A percentile compares a stretch with the other conserved stretches of the same genome.
Conservation (phyloP, 2,113 vertebrate species). For the Crotalus helleri region DNA sequence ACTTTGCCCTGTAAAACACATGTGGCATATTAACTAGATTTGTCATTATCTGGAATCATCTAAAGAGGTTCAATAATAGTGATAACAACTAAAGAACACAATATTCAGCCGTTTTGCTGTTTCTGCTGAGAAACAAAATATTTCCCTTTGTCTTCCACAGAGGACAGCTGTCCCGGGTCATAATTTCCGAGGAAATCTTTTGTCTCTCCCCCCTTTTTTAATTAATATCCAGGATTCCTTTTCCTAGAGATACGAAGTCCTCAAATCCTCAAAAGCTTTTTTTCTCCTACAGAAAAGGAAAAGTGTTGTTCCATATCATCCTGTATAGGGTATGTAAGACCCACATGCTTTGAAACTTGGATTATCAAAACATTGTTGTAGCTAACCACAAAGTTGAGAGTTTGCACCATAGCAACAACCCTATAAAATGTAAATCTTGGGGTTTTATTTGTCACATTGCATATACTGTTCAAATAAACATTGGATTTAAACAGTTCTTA, state of each 20-base stretch:
- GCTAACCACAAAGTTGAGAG: background rate
- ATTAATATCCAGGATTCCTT: background rate
- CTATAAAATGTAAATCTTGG: background rate
- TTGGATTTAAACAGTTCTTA: background rate
- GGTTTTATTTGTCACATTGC: background rate
- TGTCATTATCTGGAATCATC: slow-evolving; percentile 15
- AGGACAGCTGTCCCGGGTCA: background rate
- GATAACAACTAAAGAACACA: background rate
- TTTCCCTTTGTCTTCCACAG: background rate
- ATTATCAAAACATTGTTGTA: background rate
- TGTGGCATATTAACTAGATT: background rate
- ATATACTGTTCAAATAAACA: background rate
- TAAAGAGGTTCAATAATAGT: background rate
- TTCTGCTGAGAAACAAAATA: background rate
- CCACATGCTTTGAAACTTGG: background rate
- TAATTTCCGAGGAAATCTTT: background rate
- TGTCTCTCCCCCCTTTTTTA: background rate
- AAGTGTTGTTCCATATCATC: background rate
- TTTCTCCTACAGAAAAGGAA: background rate
- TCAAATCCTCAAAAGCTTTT: background rate
- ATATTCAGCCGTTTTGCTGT: background rate
- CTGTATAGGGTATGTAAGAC: background rate
- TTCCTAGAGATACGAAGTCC: background rate
- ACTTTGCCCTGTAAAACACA: background rate
- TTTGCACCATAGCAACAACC: background rate